Percentiles rank a stretch among this genome's conserved stretches.
Evolutionary conservation across 2,113 vertebrate species (phyloP).

Genomic region (Dicerorhinus sumatrensis): DNA sequence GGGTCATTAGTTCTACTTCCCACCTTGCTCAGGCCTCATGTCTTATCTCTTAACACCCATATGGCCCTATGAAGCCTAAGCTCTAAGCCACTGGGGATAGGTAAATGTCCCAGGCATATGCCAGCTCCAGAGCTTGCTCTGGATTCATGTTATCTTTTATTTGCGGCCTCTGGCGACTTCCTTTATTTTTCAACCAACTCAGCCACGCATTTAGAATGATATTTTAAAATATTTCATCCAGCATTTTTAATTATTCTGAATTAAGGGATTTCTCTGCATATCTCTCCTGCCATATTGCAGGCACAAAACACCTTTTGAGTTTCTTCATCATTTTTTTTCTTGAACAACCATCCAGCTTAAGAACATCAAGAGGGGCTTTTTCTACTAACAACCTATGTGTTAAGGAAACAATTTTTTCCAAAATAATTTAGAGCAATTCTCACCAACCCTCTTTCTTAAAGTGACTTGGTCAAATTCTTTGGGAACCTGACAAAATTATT

Average conservation of each 20-base stretch:
- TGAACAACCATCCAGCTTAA: not conserved
- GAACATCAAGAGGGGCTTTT: not conserved
- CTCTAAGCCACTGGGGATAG: not conserved
- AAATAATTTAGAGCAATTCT: constrained; percentile 29
- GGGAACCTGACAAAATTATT: constrained; percentile 2
- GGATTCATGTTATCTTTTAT: not conserved
- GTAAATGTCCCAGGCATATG: not conserved
- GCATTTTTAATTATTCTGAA: not conserved
- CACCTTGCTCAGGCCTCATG: not conserved
- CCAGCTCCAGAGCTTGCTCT: not conserved
- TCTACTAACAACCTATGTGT: not conserved
- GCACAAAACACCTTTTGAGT: not conserved
- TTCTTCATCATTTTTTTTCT: constrained; percentile 38
- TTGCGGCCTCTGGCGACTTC: not conserved
- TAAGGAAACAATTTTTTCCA: not conserved
- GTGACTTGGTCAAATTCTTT: constrained; percentile 10
- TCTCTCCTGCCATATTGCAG: not conserved
- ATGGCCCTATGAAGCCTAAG: not conserved
- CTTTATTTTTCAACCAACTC: not conserved
- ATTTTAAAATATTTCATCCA: constrained; percentile 27
- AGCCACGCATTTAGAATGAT: constrained; percentile 10
- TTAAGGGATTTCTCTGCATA: not conserved
- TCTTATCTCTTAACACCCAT: not conserved
- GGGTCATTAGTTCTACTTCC: not conserved
- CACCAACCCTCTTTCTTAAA: not conserved